Evolutionary conservation across 2,797 vertebrate species (phyloP), one percentile per base, ranked within the genome.

Genomic region (Gymnothorax reevesii): DNA sequence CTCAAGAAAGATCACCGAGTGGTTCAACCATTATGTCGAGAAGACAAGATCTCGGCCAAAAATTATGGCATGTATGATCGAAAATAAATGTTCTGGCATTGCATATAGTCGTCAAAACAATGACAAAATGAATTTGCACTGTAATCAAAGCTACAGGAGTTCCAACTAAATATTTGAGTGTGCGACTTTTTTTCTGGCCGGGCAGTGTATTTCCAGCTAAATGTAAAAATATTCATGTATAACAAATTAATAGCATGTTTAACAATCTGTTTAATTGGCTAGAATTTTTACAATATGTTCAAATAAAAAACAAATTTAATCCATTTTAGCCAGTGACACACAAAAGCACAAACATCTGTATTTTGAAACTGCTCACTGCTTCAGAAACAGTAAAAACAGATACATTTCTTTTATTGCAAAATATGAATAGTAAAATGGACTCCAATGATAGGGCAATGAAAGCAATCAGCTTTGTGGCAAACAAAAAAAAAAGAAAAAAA

Each of bases 371-470:
- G 73, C 20, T 49, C 73, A 49, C 33, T 42, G 33, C 73, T 77
- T 77, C 73, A 77, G 15, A 49, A 42, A 42, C 33, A 42, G 33
- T 52, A 52, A 52, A 77, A 52, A 49, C 73, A 77, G 73, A 77
- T 77, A 49, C 33, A 77, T 49, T 77, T 77, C 33, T 77, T 77
- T 77, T 77, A 77, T 77, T 77, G 73, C 52, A 49, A 77, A 77
- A 77, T 77, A 7, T 77, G 27, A 77, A 77, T 33, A 77, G 52
- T 77, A 49, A 20, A 52, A 17, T 15, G 42, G 33, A 42, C 17
- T 77, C 22, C 20, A 42, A 20, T 77, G 73, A 52, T 17, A 77
- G 33, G 71, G 9, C 71, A 75, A 75, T 75, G 71, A 75, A 42
- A 75, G 27, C 71, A 49, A 52, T 42, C 73, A 77, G 73, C 33